These are phyloP conservation scores for Triplophysa yarkandensis DNA, from an alignment of 2,797 vertebrate species.

Conservation along the genomic window DNA sequence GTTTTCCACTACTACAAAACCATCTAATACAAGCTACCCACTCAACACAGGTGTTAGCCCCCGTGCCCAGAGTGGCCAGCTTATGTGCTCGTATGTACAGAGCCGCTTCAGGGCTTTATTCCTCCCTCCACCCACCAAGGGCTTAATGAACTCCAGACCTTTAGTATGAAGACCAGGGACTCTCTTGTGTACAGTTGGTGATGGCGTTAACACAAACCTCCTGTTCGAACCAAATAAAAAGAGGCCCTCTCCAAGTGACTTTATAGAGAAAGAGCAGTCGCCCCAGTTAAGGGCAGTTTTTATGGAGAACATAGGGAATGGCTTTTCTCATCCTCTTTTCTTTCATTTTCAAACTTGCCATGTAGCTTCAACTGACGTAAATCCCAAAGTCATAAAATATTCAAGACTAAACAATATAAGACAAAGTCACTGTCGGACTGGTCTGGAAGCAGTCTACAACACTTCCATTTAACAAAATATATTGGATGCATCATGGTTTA, in stretches of 20 bases:
- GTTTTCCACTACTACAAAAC: constrained; percentile 1
- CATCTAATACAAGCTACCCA: constrained; percentile 17
- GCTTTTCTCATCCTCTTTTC: constrained; percentile 21
- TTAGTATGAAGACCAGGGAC: constrained; percentile 41
- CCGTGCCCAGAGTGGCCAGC: constrained; percentile 7
- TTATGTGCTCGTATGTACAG: constrained; percentile 14
- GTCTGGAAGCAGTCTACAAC: not conserved
- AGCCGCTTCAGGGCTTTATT: constrained; percentile 22
- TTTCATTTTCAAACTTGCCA: constrained; percentile 43
- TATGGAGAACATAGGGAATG: constrained; percentile 38
- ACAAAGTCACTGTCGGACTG: not conserved
- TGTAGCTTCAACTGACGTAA: constrained; percentile 14
- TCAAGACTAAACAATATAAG: constrained; percentile 14
- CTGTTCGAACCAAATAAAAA: constrained; percentile 67
- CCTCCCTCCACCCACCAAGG: constrained; percentile 26
- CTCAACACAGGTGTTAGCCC: constrained; percentile 34
- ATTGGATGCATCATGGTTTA: not conserved
- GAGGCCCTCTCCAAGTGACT: constrained; percentile 45
- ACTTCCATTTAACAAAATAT: not conserved
- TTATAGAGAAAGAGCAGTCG: constrained; percentile 48
- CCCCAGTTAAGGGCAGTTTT: constrained; percentile 40
- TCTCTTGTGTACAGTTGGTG: constrained; percentile 59
- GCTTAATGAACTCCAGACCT: constrained; percentile 57
- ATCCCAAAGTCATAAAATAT: constrained; percentile 10
- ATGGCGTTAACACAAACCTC: constrained; percentile 59